Conservation (phyloP, 2,888 invertebrate genomes). For the Anarsia innoxiella region DNA sequence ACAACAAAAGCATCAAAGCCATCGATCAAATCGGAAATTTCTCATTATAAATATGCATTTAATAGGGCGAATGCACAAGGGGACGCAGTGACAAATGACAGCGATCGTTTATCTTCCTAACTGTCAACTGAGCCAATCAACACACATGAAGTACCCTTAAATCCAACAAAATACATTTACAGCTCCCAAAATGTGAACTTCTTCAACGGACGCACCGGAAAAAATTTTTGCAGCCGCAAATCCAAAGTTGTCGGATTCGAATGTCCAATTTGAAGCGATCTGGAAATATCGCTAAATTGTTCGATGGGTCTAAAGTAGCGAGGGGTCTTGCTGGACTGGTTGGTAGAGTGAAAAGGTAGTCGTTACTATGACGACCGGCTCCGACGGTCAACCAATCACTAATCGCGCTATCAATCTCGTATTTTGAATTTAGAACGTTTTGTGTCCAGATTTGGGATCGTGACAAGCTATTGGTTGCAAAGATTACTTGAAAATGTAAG, state of each 20-base stretch:
- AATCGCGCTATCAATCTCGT: conserved; percentile 55
- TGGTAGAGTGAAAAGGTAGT: conserved; percentile 27
- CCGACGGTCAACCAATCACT: conserved; percentile 44
- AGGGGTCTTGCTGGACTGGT: conserved; percentile 33
- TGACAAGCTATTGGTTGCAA: no score
- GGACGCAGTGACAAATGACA: conserved; percentile 67
- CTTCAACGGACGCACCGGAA: not conserved
- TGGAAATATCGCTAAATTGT: conserved; percentile 29
- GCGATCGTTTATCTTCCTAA: conserved; percentile 68
- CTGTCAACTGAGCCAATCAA: conserved; percentile 68
- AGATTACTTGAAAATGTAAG: no score
- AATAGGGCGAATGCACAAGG: conserved; percentile 57
- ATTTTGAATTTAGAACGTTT: conserved; percentile 33
- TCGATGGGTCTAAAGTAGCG: conserved; percentile 21
- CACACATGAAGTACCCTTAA: conserved; percentile 54
- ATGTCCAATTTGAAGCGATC: conserved; percentile 35
- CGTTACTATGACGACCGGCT: conserved; percentile 32
- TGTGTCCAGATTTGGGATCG: no score
- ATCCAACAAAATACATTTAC: conserved; percentile 19
- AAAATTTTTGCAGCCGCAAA: not conserved
- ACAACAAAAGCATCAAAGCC: conserved; percentile 10
- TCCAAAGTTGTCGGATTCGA: not conserved
- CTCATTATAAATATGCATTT: conserved; percentile 64
- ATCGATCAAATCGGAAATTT: conserved; percentile 36
- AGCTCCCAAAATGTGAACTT: not conserved